Percentiles rank a stretch among this genome's conserved stretches.
Conservation (phyloP, 2,113 vertebrate genomes). For the Pelecanus crispus region DNA sequence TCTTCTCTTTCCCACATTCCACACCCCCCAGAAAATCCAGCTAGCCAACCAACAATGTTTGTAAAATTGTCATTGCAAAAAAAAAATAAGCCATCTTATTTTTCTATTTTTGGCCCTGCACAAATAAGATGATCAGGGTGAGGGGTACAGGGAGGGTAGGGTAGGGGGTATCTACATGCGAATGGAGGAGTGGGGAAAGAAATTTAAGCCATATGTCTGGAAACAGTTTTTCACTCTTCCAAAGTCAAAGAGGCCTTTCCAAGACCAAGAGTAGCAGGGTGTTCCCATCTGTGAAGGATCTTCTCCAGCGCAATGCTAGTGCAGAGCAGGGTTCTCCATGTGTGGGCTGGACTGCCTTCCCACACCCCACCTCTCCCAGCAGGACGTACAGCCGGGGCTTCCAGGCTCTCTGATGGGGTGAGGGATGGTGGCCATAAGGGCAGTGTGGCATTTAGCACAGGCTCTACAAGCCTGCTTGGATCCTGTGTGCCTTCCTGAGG, state of each 20-base stretch:
- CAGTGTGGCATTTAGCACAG: neutral
- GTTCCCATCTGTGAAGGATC: neutral
- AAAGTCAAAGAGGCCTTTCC: neutral
- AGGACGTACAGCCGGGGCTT: neutral
- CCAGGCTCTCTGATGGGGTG: neutral
- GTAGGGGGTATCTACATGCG: neutral
- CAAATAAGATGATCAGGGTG: neutral
- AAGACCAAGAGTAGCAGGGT: neutral
- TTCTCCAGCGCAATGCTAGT: neutral
- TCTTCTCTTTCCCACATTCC: slow-evolving; percentile 2
- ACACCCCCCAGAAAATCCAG: neutral
- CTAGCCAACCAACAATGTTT: neutral
- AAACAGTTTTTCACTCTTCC: neutral
- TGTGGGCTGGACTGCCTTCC: neutral
- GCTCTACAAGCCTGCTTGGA: neutral
- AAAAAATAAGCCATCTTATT: neutral
- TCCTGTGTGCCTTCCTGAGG: neutral
- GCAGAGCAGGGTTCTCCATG: neutral
- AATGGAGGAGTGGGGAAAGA: neutral
- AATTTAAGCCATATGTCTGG: neutral
- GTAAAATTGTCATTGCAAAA: neutral
- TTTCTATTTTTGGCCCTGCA: neutral
- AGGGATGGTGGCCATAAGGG: rapidly evolving
- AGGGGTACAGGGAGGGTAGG: neutral
- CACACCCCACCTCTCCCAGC: neutral